Conservation (phyloP, 2,113 vertebrate genomes). For the Mormoops blainvillei region DNA sequence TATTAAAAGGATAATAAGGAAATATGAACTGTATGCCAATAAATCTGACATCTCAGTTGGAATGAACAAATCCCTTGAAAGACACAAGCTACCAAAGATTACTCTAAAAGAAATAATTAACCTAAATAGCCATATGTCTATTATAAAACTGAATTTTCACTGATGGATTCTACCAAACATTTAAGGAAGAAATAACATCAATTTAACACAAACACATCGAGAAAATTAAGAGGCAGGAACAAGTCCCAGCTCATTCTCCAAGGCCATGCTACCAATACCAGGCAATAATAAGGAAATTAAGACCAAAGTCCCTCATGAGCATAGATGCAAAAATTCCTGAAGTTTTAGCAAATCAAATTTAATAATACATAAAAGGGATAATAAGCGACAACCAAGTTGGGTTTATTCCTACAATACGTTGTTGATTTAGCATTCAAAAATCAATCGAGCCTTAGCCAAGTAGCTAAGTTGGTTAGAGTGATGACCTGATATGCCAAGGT, state of each 20-base stretch:
- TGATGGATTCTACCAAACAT: not conserved
- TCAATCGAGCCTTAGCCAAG: not conserved
- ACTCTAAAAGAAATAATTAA: not conserved
- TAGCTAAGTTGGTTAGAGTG: not conserved
- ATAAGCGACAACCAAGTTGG: not conserved
- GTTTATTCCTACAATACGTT: not conserved
- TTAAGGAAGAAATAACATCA: not conserved
- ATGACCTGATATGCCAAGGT: too few species aligned
- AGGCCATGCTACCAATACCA: not conserved
- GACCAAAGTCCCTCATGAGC: not conserved
- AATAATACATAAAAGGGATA: not conserved
- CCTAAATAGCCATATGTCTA: not conserved
- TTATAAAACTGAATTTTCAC: constrained; percentile 24
- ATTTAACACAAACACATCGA: not conserved
- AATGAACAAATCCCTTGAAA: not conserved
- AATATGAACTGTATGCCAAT: too few species aligned
- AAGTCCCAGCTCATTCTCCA: not conserved
- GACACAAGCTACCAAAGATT: not conserved
- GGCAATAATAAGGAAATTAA: not conserved
- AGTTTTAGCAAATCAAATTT: not conserved
- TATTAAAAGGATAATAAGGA: too few species aligned
- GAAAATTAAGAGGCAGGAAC: not conserved
- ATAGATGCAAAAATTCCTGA: not conserved
- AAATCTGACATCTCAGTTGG: not conserved
- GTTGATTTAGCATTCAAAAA: not conserved